These are phyloP conservation scores for Drosophila longiperda DNA, from an alignment of 2,888 invertebrate species.

Conservation along the genomic window DNA sequence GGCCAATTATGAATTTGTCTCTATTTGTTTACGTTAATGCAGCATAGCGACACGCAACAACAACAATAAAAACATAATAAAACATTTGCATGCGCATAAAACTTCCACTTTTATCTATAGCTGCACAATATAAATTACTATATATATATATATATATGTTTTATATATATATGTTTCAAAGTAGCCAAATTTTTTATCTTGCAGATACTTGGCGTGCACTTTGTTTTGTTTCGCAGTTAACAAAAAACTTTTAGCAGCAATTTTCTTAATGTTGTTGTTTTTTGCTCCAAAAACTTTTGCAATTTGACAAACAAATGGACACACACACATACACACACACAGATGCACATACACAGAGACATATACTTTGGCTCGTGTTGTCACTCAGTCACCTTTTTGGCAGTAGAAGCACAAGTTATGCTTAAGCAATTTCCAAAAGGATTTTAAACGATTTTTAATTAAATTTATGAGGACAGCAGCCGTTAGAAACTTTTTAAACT, in stretches of 20 bases:
- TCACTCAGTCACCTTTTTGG: slow-evolving; percentile 67
- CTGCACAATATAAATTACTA: not conserved
- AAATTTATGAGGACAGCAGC: slow-evolving; percentile 75
- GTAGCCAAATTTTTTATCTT: slow-evolving; percentile 53
- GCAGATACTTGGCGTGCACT: slow-evolving; percentile 64
- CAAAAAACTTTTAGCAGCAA: slow-evolving; percentile 44
- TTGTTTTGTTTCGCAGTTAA: slow-evolving; percentile 44
- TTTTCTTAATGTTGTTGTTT: slow-evolving; percentile 45
- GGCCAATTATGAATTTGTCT: slow-evolving; percentile 73
- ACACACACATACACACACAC: slow-evolving; percentile 33
- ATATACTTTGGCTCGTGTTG: slow-evolving; percentile 71
- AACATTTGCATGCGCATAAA: slow-evolving; percentile 66
- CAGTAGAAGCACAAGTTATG: slow-evolving; percentile 37
- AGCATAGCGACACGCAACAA: slow-evolving; percentile 47
- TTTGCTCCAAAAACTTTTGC: slow-evolving; percentile 47
- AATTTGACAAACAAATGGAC: slow-evolving; percentile 34
- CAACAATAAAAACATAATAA: slow-evolving; percentile 35
- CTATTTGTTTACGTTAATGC: slow-evolving; percentile 76
- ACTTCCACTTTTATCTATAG: slow-evolving; percentile 54
- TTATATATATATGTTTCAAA: not conserved
- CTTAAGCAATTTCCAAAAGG: slow-evolving; percentile 58
- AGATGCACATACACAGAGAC: slow-evolving; percentile 2
- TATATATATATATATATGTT: too few species aligned
- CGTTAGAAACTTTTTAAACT: slow-evolving; percentile 48
- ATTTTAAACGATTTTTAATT: slow-evolving; percentile 78